Conservation (phyloP, 2,113 vertebrate species). For the Sinosuthora webbiana region DNA sequence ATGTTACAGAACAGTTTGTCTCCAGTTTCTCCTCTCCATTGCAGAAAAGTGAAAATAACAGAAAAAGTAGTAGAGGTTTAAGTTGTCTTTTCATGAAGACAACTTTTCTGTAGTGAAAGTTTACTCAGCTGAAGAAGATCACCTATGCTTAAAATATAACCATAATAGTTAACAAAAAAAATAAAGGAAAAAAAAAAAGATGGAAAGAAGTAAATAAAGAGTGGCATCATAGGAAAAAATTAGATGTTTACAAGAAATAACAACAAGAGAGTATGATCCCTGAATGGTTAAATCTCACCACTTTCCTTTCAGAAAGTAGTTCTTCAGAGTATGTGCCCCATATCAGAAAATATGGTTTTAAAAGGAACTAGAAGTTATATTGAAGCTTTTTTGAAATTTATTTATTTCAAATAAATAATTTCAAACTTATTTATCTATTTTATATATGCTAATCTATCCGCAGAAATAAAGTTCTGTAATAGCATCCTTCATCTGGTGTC, state of each 20-base stretch:
- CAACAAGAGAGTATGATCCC: not conserved
- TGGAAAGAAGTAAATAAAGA: not conserved
- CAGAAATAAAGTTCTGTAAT: not conserved
- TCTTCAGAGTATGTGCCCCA: not conserved
- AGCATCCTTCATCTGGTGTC: not conserved
- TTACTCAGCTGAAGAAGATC: not conserved
- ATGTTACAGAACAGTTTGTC: not conserved
- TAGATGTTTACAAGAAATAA: not conserved
- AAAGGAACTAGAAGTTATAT: not conserved
- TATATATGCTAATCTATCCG: not conserved
- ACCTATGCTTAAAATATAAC: not conserved
- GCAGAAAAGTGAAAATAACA: not conserved
- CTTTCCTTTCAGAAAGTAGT: not conserved
- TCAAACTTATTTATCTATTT: not conserved
- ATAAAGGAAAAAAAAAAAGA: not conserved
- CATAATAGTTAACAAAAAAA: not conserved
- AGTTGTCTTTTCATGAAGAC: not conserved
- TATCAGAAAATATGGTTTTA: not conserved
- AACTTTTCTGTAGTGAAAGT: not conserved
- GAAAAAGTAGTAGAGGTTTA: not conserved
- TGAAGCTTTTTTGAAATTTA: not conserved
- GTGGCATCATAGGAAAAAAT: not conserved
- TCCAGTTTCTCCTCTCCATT: not conserved
- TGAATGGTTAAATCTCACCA: not conserved
- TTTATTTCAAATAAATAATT: not conserved